phyloP scores from a whole-genome alignment of 2,113 vertebrate genomes.

The Petromus typicus region DNA sequence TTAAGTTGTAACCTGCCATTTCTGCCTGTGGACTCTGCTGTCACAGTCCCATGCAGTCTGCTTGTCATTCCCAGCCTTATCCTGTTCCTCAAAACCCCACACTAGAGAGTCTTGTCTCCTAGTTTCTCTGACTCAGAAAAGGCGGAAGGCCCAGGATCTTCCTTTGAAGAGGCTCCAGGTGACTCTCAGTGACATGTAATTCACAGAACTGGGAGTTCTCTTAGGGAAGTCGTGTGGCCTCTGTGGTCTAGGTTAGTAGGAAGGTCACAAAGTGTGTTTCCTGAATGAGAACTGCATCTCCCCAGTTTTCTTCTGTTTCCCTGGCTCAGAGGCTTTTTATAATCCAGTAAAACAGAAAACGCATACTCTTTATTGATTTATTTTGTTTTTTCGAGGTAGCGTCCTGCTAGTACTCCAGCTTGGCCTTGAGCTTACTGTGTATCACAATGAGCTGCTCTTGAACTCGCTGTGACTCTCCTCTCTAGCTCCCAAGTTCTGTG shows the following conservation, averaged over 20 bases:
- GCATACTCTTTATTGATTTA: neutral
- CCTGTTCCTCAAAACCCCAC: neutral
- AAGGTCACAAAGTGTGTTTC: neutral
- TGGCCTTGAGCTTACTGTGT: too few species aligned
- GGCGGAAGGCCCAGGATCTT: neutral
- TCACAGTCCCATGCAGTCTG: fast-evolving
- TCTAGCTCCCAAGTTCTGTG: neutral
- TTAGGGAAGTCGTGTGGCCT: neutral
- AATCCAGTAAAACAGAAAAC: neutral
- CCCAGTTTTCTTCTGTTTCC: neutral
- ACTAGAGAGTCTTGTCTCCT: too few species aligned
- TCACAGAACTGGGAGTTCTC: neutral
- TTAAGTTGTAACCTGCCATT: neutral
- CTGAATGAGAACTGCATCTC: neutral
- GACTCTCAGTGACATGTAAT: neutral
- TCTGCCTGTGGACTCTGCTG: neutral
- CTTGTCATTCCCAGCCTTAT: too few species aligned
- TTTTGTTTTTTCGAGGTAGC: neutral
- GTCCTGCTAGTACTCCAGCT: neutral
- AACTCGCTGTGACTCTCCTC: neutral
- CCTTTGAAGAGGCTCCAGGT: neutral
- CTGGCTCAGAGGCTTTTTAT: neutral
- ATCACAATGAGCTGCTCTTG: neutral
- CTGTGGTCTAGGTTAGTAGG: neutral
- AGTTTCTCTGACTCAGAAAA: neutral